Conservation (phyloP, 2,113 vertebrate species). For the Pelusios castaneus region DNA sequence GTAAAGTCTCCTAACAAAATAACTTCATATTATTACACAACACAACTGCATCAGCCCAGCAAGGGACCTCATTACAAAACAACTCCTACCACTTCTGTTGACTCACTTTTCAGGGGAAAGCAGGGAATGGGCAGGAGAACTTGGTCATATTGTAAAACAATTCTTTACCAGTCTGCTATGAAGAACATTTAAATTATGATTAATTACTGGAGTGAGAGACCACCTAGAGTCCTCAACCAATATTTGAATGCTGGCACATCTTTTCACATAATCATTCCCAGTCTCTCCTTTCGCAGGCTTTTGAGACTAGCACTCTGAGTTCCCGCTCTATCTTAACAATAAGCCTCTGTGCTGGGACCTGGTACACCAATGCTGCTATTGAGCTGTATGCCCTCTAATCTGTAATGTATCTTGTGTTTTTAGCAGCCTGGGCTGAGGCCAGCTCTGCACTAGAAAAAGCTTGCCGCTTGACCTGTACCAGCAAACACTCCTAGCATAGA, state of each 20-base stretch:
- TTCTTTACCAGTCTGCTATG: not conserved
- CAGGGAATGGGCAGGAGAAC: not conserved
- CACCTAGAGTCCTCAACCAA: not conserved
- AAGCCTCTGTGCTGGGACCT: accelerated
- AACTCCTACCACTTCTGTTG: not conserved
- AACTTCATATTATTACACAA: slow-evolving; percentile 70
- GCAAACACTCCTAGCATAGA: not conserved
- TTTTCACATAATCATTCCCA: not conserved
- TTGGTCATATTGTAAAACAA: not conserved
- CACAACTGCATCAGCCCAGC: slow-evolving; percentile 55
- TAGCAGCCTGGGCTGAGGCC: not conserved
- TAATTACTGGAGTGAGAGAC: not conserved
- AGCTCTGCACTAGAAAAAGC: not conserved
- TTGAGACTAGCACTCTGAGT: not conserved
- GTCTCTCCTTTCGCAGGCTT: not conserved
- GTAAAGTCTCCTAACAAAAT: slow-evolving; percentile 70
- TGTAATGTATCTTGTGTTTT: not conserved
- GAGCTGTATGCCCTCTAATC: not conserved
- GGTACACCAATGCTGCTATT: not conserved
- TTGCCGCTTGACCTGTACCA: not conserved
- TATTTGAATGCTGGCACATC: not conserved
- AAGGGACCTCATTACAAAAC: slow-evolving; percentile 61
- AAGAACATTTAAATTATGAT: accelerated
- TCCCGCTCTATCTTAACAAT: not conserved
- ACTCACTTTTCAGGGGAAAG: not conserved